Percentiles rank a stretch among this genome's conserved stretches.
Evolutionary conservation across 2,888 invertebrate species (phyloP).

Genomic region (Cheilosia vernalis): DNA sequence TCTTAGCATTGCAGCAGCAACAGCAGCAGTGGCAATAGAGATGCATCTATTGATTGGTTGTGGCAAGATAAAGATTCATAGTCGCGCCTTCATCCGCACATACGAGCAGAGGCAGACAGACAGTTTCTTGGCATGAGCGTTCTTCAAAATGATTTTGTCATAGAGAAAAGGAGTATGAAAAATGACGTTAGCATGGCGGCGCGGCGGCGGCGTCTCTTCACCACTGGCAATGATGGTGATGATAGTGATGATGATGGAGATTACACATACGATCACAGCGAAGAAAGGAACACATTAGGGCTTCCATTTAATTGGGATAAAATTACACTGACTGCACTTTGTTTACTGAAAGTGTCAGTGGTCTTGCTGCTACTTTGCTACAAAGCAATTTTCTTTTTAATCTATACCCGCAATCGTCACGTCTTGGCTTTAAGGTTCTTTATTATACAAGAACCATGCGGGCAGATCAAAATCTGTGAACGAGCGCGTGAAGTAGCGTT

Average conservation of each 20-base stretch:
- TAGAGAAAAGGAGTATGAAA: slow-evolving; percentile 4
- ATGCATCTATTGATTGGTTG: slow-evolving; percentile 47
- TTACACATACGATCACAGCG: slow-evolving; percentile 30
- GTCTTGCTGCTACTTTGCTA: slow-evolving; percentile 23
- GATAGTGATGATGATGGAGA: slow-evolving; percentile 37
- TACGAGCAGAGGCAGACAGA: too few relatives aligned
- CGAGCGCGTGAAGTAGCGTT: slow-evolving; percentile 31
- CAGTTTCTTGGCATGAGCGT: slow-evolving; percentile 5
- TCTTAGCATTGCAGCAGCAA: slow-evolving; percentile 22
- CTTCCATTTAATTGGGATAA: slow-evolving; percentile 59
- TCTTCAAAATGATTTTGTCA: slow-evolving; percentile 43
- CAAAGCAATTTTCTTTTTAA: slow-evolving; percentile 33
- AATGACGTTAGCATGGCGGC: slow-evolving; percentile 1
- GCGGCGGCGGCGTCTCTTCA: slow-evolving; percentile 16
- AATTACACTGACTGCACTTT: slow-evolving; percentile 44
- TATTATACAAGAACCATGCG: slow-evolving; percentile 36
- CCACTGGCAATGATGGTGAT: slow-evolving; percentile 28
- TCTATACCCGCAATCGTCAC: slow-evolving; percentile 57
- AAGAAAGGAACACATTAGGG: slow-evolving; percentile 32
- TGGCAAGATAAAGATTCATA: slow-evolving; percentile 42
- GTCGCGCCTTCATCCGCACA: slow-evolving; percentile 24
- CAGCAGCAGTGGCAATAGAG: slow-evolving; percentile 18
- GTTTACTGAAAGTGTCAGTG: slow-evolving; percentile 23
- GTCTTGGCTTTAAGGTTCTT: slow-evolving; percentile 46
- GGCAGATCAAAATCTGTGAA: slow-evolving; percentile 51